Evolutionary conservation across 2,797 vertebrate genomes (phyloP).

Genomic region (Lagocephalus sceleratus): DNA sequence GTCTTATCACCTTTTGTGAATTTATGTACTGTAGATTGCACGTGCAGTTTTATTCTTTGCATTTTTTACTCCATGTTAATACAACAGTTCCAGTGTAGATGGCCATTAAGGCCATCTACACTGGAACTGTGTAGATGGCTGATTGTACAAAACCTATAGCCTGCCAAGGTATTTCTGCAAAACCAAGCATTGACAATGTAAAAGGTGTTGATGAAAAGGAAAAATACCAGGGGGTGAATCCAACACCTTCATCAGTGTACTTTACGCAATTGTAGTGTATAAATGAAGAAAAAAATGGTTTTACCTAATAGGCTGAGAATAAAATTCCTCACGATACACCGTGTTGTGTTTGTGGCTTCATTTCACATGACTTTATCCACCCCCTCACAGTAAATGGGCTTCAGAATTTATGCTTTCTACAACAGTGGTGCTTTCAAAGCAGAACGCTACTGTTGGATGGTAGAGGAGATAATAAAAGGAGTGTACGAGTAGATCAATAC

Average conservation of each 20-base stretch:
- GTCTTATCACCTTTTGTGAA: too few species aligned
- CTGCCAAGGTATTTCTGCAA: neutral
- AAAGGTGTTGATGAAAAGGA: slow-evolving; percentile 44
- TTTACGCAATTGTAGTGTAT: slow-evolving; percentile 37
- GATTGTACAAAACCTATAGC: too few species aligned
- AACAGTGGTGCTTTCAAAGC: slow-evolving; percentile 59
- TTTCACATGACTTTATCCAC: slow-evolving; percentile 75
- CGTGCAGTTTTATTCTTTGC: too few species aligned
- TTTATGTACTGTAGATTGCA: too few species aligned
- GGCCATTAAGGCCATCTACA: too few species aligned
- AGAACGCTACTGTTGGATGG: slow-evolving; percentile 56
- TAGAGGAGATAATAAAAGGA: slow-evolving; percentile 67
- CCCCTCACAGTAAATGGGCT: slow-evolving; percentile 68
- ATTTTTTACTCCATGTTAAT: too few species aligned
- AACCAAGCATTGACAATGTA: slow-evolving; percentile 52
- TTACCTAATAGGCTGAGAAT: slow-evolving; percentile 73
- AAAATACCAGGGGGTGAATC: slow-evolving; percentile 15
- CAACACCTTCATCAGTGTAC: slow-evolving; percentile 47
- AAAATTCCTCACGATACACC: slow-evolving; percentile 64
- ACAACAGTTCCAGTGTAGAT: too few species aligned
- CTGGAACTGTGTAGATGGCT: too few species aligned
- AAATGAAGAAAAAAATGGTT: slow-evolving; percentile 48
- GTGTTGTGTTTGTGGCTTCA: slow-evolving; percentile 70
- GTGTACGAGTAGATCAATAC: slow-evolving; percentile 68
- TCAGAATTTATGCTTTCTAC: slow-evolving; percentile 65